Percentiles rank a stretch among this genome's conserved stretches.
Evolutionary conservation across 1,140 invertebrate species (phyloP).

Genomic region (Apis laboriosa): DNA sequence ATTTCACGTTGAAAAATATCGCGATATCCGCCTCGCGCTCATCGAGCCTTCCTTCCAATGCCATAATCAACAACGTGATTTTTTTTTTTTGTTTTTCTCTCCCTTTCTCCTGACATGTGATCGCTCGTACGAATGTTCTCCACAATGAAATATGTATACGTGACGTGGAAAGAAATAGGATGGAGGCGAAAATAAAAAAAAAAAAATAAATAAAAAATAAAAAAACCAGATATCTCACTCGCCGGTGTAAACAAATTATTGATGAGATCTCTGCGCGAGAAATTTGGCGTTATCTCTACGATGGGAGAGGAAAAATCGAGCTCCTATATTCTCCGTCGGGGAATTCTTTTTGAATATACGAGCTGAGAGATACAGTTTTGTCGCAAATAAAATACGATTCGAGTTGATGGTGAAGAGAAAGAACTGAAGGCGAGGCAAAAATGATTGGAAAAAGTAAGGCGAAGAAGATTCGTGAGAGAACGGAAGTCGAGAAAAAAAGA

Average conservation of each 20-base stretch:
- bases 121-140: background rate
- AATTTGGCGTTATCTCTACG: background rate
- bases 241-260: conserved; percentile 1
- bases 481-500: background rate
- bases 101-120: background rate
- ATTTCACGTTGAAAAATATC: background rate
- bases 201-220: background rate
- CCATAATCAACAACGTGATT: background rate
- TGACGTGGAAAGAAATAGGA: background rate
- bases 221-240: background rate
- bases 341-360: background rate
- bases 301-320: background rate
- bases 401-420: background rate
- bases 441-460: background rate
- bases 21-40: background rate
- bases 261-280: background rate
- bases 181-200: background rate
- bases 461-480: background rate
- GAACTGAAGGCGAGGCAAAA: background rate
- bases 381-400: background rate
- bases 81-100: background rate
- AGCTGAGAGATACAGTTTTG: background rate
- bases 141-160: background rate
- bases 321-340: no score
- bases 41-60: background rate